Evolutionary conservation across 2,888 invertebrate genomes (phyloP).

Genomic region (Cecidostiba fungosa): DNA sequence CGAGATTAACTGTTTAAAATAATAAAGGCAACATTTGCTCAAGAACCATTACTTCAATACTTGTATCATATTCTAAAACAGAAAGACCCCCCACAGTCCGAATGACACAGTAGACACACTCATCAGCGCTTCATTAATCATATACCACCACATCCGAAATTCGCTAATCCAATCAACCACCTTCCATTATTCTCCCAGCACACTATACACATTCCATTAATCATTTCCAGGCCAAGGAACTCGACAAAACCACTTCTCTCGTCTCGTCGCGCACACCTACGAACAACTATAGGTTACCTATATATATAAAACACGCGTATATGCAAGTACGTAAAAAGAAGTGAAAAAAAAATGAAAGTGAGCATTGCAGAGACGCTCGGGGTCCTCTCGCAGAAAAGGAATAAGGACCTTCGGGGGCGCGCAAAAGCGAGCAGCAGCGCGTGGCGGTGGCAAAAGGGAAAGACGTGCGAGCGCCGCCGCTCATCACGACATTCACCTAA

Average conservation of each 20-base stretch:
- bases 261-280: not conserved
- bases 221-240: constrained; percentile 28
- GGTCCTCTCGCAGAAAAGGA: not conserved
- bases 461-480: constrained; percentile 56
- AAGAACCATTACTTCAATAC: too few species aligned
- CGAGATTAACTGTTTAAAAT: too few species aligned
- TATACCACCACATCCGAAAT: not conserved
- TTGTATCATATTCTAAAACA: too few species aligned
- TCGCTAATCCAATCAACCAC: not conserved
- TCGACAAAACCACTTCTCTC: not conserved
- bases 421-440: not conserved
- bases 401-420: constrained; percentile 48
- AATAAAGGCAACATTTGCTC: too few species aligned
- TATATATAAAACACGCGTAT: not conserved
- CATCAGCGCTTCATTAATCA: not conserved
- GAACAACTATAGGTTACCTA: not conserved
- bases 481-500: constrained; percentile 75
- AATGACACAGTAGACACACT: not conserved
- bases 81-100: not conserved
- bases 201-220: not conserved
- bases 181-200: not conserved
- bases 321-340: not conserved
- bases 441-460: constrained; percentile 47
- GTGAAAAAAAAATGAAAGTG: constrained; percentile 6
- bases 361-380: too few species aligned